phyloP scores from a whole-genome alignment of 2,888 invertebrate genomes.

The Myopa tessellatipennis region DNA sequence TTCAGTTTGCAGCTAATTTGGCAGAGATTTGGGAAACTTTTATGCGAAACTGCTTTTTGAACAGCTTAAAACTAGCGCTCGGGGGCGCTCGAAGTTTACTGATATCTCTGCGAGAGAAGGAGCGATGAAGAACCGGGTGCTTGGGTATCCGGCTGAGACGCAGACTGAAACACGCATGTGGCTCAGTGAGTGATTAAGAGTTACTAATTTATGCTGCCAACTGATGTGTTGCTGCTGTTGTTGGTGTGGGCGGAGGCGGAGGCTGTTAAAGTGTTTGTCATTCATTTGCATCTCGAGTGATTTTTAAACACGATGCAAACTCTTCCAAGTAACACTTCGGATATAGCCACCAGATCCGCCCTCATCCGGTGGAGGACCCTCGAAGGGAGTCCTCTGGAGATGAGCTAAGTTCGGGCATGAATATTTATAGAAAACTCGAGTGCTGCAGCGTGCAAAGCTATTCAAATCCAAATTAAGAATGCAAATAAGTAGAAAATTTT shows the following conservation, averaged over 20 bases:
- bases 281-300: slow-evolving; percentile 25
- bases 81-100: slow-evolving; percentile 25
- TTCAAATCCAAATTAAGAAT: slow-evolving; percentile 24
- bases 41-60: slow-evolving; percentile 27
- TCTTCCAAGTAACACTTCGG: not conserved
- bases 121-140: not conserved
- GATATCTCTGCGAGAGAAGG: not conserved
- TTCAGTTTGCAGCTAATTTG: slow-evolving; percentile 51
- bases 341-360: not conserved
- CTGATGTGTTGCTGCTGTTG: too few relatives aligned
- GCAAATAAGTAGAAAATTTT: slow-evolving; percentile 1
- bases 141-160: not conserved
- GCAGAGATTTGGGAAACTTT: slow-evolving; percentile 50
- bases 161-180: not conserved
- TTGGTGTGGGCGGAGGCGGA: not conserved
- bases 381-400: not conserved
- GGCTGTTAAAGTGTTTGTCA: slow-evolving; percentile 4
- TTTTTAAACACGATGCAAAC: slow-evolving; percentile 21
- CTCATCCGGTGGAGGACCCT: not conserved
- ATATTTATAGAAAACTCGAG: slow-evolving; percentile 23
- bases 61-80: slow-evolving; percentile 32
- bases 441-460: slow-evolving; percentile 12
- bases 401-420: slow-evolving; percentile 16
- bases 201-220: slow-evolving; percentile 16
- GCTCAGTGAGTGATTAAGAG: slow-evolving; percentile 29